Evolutionary conservation across 2,888 invertebrate species (phyloP).

Genomic region (Nemapogon koenigi): DNA sequence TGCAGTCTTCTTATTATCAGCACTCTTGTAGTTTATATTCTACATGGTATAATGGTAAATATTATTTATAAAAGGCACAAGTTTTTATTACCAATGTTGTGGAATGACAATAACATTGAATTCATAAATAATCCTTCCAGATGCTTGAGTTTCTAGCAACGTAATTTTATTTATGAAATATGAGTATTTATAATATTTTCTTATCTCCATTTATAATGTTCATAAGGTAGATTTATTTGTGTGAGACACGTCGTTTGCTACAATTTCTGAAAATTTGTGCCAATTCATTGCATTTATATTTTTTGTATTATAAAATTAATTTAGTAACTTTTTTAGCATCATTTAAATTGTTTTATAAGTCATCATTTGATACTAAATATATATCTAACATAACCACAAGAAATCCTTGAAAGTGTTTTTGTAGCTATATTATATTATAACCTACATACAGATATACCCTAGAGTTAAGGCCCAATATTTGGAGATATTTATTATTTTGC

Average conservation of each 20-base stretch:
- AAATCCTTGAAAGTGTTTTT: slow-evolving; percentile 14
- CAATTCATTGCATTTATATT: too few species aligned
- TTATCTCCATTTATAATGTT: too few species aligned
- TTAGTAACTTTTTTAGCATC: too few species aligned
- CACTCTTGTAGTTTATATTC: too few species aligned
- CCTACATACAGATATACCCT: slow-evolving; percentile 34
- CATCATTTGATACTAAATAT: not conserved
- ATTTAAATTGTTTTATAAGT: not conserved
- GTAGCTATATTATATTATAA: slow-evolving; percentile 19
- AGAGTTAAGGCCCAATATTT: slow-evolving; percentile 60
- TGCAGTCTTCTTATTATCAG: too few species aligned
- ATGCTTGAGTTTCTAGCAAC: slow-evolving; percentile 10
- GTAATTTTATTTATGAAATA: slow-evolving; percentile 32
- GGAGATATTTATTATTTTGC: slow-evolving; percentile 64
- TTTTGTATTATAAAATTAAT: too few species aligned
- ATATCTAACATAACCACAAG: not conserved
- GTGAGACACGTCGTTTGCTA: too few species aligned
- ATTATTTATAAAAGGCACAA: slow-evolving; percentile 12
- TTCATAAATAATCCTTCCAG: slow-evolving; percentile 19
- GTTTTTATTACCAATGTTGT: slow-evolving; percentile 35
- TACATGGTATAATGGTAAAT: slow-evolving; percentile 6
- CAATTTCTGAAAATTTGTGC: too few species aligned
- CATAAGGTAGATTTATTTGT: too few species aligned
- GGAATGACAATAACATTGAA: slow-evolving; percentile 48
- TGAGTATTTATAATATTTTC: slow-evolving; percentile 15